These are phyloP conservation scores for Alcedo atthis DNA, from an alignment of 2,797 vertebrate species.

Conservation along the genomic window DNA sequence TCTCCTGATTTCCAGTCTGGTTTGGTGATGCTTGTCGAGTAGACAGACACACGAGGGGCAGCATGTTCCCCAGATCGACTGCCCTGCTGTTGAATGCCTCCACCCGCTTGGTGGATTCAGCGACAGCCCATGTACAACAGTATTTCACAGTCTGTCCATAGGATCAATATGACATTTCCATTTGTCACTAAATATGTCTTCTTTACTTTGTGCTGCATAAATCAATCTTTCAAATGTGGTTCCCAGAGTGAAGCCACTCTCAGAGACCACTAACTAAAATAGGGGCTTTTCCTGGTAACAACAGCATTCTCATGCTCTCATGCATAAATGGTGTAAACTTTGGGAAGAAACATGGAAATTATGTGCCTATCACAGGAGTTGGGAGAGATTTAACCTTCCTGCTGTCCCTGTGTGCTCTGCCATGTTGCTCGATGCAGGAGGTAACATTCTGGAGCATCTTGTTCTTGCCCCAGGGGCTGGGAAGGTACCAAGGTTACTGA, in stretches of 20 bases:
- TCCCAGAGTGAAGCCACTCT: slow-evolving; percentile 1
- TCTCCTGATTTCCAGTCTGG: neutral
- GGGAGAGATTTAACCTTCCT: neutral
- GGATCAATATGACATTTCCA: slow-evolving; percentile 75
- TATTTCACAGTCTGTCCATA: slow-evolving; percentile 65
- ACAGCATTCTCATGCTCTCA: neutral
- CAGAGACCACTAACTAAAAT: neutral
- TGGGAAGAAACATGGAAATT: neutral
- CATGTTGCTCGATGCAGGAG: fast-evolving
- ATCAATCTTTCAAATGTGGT: slow-evolving; percentile 64
- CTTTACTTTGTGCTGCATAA: slow-evolving; percentile 67
- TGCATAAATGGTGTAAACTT: neutral
- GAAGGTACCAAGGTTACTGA: neutral
- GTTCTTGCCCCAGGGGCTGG: neutral
- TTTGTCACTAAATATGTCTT: slow-evolving; percentile 69
- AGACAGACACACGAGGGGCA: fast-evolving
- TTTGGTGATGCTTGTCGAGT: fast-evolving
- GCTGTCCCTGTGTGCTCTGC: neutral
- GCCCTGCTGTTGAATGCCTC: neutral
- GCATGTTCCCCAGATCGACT: neutral
- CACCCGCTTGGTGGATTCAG: neutral
- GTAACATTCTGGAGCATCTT: neutral
- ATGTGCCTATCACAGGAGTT: neutral
- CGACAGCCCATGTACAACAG: neutral
- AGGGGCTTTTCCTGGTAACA: neutral